These are phyloP conservation scores for Megaustenia siamemsis DNA, from an alignment of 2,888 invertebrate genomes.

Conservation along the genomic window DNA sequence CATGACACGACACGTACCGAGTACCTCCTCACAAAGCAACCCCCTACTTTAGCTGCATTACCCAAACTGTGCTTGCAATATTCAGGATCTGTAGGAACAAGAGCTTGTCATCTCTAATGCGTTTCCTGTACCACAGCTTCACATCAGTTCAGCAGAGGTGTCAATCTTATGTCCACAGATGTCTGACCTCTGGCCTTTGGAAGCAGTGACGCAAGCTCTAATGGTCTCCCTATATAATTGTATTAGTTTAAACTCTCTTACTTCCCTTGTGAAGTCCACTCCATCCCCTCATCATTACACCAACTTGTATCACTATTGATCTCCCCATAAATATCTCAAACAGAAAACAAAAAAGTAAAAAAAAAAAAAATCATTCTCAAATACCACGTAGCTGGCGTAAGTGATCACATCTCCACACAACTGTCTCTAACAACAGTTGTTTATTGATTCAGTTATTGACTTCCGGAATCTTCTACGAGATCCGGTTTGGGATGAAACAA, in stretches of 20 bases:
- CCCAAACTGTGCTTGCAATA: not conserved
- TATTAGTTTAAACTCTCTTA: not conserved
- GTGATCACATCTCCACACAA: too few relatives aligned
- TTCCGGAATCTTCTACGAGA: too few relatives aligned
- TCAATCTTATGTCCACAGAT: constrained; percentile 17
- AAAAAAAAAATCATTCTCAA: too few relatives aligned
- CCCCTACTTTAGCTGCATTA: not conserved
- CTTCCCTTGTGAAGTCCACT: not conserved
- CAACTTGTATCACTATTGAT: too few relatives aligned
- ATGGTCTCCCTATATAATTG: constrained; percentile 20
- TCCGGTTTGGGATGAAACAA: too few relatives aligned
- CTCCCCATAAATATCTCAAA: too few relatives aligned
- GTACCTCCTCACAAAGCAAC: too few relatives aligned
- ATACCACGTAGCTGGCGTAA: too few relatives aligned
- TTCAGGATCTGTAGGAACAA: constrained; percentile 3
- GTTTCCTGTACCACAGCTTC: constrained; percentile 21
- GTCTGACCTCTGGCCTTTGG: constrained; percentile 19
- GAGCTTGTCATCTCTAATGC: constrained; percentile 2
- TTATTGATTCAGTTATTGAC: too few relatives aligned
- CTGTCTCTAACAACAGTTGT: too few relatives aligned
- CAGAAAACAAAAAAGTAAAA: too few relatives aligned
- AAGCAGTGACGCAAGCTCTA: not conserved
- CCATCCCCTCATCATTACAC: too few relatives aligned
- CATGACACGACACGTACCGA: not conserved
- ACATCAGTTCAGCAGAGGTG: not conserved